A percentile compares a stretch with the other conserved stretches of the same genome.
Conservation (phyloP, 2,888 invertebrate species). For the Augiades crinisus region DNA sequence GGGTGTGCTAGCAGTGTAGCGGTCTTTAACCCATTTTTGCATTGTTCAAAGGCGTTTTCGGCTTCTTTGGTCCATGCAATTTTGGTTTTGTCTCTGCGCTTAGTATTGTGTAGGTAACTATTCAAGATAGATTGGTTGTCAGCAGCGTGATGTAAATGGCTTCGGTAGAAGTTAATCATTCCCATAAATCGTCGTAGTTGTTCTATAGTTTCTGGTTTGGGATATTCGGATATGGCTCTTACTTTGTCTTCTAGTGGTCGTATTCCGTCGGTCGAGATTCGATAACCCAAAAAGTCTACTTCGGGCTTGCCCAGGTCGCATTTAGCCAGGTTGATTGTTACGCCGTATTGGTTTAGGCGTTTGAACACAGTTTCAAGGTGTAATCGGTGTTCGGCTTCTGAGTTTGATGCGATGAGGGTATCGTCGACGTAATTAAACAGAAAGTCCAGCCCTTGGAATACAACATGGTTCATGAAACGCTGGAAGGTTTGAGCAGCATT, state of each 20-base stretch:
- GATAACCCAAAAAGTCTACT: conserved; percentile 30
- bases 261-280: conserved; percentile 33
- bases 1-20: conserved; percentile 21
- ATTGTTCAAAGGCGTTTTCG: conserved; percentile 28
- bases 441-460: conserved; percentile 19
- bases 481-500: conserved; percentile 15
- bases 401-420: conserved; percentile 15
- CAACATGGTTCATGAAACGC: conserved; percentile 17
- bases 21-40: conserved; percentile 26
- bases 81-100: conserved; percentile 29
- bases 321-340: conserved; percentile 30
- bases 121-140: conserved; percentile 15
- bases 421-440: conserved; percentile 13
- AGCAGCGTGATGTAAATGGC: conserved; percentile 13
- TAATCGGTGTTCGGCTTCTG: conserved; percentile 18
- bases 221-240: conserved; percentile 9
- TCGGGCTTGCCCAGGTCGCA: conserved; percentile 23
- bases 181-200: conserved; percentile 8
- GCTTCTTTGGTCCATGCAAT: conserved; percentile 30
- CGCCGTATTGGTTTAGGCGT: conserved; percentile 28
- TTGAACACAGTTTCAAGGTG: conserved; percentile 30
- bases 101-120: conserved; percentile 23
- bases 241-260: conserved; percentile 28
- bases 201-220: conserved; percentile 10
- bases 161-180: conserved; percentile 22